Conservation (phyloP, 1,140 invertebrate species). For the Hycleus phaleratus region DNA sequence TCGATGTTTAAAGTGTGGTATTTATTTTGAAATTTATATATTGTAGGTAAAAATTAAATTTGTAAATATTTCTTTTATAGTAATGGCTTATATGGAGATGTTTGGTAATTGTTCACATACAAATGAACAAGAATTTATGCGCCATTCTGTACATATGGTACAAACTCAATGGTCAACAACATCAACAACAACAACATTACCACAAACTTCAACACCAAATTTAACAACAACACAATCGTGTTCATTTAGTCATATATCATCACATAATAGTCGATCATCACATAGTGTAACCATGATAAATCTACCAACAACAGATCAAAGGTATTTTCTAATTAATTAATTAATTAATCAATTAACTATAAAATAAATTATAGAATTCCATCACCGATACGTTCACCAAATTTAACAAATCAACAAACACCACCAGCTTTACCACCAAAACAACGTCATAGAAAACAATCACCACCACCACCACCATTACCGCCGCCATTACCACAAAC, state of each 20-base stretch:
- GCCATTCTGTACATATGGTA: conserved; percentile 72
- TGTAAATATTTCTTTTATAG: conserved; percentile 47
- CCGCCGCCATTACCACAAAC: conserved; percentile 33
- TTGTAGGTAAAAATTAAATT: conserved; percentile 15
- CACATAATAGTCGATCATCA: conserved; percentile 34
- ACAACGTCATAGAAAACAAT: conserved; percentile 29
- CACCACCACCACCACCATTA: conserved; percentile 27
- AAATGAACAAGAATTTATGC: conserved; percentile 61
- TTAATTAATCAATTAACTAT: neutral
- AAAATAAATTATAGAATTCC: conserved; percentile 19
- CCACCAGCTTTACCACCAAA: conserved; percentile 77
- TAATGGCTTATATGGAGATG: conserved; percentile 95
- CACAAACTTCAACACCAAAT: conserved; percentile 14
- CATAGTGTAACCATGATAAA: conserved; percentile 20
- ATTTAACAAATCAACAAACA: conserved; percentile 13
- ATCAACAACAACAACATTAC: conserved; percentile 20
- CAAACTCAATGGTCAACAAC: conserved; percentile 49
- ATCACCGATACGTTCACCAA: conserved; percentile 30
- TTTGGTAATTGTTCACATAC: conserved; percentile 81
- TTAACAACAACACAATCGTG: conserved; percentile 52
- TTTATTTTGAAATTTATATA: neutral
- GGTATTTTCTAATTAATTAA: conserved; percentile 8
- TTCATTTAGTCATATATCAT: conserved; percentile 44
- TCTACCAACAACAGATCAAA: conserved; percentile 13
- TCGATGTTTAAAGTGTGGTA: no score